Evolutionary conservation across 1,140 invertebrate species (phyloP).

Genomic region (Sesamia nonagrioides): DNA sequence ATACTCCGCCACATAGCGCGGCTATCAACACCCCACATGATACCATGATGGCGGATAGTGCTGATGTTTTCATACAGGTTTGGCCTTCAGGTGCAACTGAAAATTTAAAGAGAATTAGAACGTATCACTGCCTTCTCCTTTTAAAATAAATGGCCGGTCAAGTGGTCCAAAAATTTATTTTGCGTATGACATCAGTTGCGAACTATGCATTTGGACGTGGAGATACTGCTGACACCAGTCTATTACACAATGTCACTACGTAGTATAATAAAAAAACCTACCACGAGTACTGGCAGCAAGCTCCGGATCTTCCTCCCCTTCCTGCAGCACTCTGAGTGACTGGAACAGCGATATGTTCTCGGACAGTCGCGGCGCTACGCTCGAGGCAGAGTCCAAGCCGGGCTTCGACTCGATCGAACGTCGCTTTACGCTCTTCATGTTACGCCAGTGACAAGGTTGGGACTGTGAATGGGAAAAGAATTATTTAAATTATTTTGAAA

Average conservation of each 20-base stretch:
- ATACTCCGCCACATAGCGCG: constrained; percentile 90
- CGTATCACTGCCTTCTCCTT: no score
- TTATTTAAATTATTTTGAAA: neutral
- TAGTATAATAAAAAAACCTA: constrained; percentile 45
- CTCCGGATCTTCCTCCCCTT: constrained; percentile 93
- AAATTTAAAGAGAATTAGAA: constrained; percentile 21
- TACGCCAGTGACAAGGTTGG: constrained; percentile 97
- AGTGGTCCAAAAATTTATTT: no score
- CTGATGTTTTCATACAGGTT: constrained; percentile 92
- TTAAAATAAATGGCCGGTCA: no score
- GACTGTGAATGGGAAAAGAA: constrained; percentile 88
- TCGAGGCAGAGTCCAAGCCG: constrained; percentile 71
- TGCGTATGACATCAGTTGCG: no score
- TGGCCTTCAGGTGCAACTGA: constrained; percentile 85
- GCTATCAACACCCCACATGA: constrained; percentile 91
- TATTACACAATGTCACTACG: neutral
- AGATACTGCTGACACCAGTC: no score
- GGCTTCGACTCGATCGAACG: constrained; percentile 84
- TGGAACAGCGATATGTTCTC: constrained; percentile 97
- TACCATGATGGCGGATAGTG: constrained; percentile 92
- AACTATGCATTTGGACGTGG: no score
- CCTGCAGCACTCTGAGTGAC: constrained; percentile 94
- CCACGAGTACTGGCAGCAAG: constrained; percentile 58
- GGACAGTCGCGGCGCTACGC: constrained; percentile 88
- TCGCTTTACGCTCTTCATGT: constrained; percentile 93